phyloP scores from a whole-genome alignment of 2,113 vertebrate species.

The Silurus meridionalis region DNA sequence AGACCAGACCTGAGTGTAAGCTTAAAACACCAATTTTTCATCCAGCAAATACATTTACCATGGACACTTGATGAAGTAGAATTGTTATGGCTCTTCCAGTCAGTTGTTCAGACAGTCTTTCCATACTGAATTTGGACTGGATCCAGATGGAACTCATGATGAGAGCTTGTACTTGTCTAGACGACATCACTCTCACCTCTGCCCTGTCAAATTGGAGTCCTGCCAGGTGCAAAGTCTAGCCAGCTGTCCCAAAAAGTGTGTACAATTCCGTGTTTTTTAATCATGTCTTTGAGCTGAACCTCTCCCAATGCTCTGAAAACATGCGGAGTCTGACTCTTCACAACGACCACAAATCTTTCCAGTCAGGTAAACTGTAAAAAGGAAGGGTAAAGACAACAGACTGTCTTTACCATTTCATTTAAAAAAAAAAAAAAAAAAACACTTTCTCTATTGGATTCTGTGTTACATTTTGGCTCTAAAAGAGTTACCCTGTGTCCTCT shows the following conservation, averaged over 20 bases:
- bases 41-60: neutral
- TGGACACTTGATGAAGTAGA: neutral
- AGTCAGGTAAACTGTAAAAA: constrained; percentile 7
- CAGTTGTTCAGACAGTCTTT: neutral
- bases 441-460: neutral
- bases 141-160: neutral
- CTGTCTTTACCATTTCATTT: neutral
- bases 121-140: neutral
- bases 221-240: neutral
- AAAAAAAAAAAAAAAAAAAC: neutral
- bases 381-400: no score
- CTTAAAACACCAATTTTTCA: neutral
- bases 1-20: neutral
- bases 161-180: constrained; percentile 13
- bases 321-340: neutral
- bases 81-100: neutral
- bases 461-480: constrained; percentile 18
- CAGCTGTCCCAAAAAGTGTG: neutral
- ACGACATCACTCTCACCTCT: constrained; percentile 5
- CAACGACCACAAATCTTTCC: neutral
- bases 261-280: neutral
- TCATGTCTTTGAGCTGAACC: neutral
- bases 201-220: neutral
- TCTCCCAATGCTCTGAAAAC: neutral
- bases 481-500: neutral